Percentiles rank a stretch among this genome's conserved stretches.
phyloP scores from a whole-genome alignment of 2,797 vertebrate species.

The Phrynocephalus guinanensis region DNA sequence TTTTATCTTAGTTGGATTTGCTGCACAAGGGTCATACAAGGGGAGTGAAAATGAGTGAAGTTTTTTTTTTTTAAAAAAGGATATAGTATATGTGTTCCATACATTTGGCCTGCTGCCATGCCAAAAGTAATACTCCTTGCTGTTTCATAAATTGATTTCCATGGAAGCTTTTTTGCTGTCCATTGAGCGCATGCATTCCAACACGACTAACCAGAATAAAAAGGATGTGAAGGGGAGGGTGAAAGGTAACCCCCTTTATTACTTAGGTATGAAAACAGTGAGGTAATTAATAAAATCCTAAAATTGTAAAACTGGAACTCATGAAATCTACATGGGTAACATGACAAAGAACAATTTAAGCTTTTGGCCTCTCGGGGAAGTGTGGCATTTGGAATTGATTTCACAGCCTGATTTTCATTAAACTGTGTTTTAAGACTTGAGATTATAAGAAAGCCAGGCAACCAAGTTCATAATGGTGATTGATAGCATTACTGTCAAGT shows the following conservation, averaged over 20 bases:
- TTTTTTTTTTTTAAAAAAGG: conserved; percentile 59
- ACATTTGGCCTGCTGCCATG: conserved; percentile 68
- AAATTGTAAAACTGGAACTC: conserved; percentile 76
- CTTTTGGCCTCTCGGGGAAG: conserved; percentile 65
- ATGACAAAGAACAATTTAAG: conserved; percentile 66
- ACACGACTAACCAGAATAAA: conserved; percentile 64
- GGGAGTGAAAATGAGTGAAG: conserved; percentile 50
- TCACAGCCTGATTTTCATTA: conserved; percentile 79
- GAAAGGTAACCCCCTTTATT: conserved; percentile 60
- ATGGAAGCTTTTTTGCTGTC: conserved; percentile 68
- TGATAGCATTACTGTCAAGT: conserved; percentile 66
- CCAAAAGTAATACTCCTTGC: conserved; percentile 61
- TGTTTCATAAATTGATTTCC: conserved; percentile 70
- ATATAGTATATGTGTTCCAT: conserved; percentile 49
- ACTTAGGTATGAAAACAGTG: conserved; percentile 73
- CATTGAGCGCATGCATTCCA: conserved; percentile 72
- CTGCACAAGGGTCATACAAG: conserved; percentile 73
- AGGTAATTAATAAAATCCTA: conserved; percentile 81
- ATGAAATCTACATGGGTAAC: conserved; percentile 62
- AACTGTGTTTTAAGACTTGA: conserved; percentile 70
- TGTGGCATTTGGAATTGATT: conserved; percentile 70
- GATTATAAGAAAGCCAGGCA: conserved; percentile 70
- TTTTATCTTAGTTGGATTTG: conserved; percentile 76
- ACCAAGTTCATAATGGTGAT: conserved; percentile 72
- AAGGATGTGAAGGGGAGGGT: conserved; percentile 15